phyloP scores from a whole-genome alignment of 2,797 vertebrate genomes.

The Centroberyx gerrardi region DNA sequence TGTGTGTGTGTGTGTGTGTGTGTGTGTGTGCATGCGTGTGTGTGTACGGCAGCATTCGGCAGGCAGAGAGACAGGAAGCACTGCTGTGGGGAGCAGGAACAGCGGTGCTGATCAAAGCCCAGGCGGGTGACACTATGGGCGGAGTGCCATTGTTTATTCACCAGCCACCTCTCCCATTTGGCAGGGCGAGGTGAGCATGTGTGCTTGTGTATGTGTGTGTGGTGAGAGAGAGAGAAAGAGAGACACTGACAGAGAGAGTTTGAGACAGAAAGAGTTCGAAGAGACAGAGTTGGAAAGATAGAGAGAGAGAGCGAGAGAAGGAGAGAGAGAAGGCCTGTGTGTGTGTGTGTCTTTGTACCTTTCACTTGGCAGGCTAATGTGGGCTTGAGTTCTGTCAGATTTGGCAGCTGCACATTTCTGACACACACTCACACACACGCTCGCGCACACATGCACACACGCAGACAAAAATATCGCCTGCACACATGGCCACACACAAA shows the following conservation, averaged over 20 bases:
- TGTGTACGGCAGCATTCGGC: constrained; percentile 53
- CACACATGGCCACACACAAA: constrained; percentile 45
- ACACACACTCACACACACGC: constrained; percentile 34
- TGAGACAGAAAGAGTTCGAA: constrained; percentile 69
- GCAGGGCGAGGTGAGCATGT: constrained; percentile 80
- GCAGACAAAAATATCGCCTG: constrained; percentile 22
- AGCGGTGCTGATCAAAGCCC: constrained; percentile 83
- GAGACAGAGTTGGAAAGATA: constrained; percentile 70
- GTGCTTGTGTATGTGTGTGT: constrained; percentile 54
- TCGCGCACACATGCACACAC: constrained; percentile 27
- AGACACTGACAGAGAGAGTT: constrained; percentile 43
- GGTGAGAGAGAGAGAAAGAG: constrained; percentile 52
- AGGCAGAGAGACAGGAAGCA: constrained; percentile 80
- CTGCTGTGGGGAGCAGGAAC: constrained; percentile 80
- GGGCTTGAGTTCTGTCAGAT: constrained; percentile 79
- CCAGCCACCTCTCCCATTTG: constrained; percentile 84
- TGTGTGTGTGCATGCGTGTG: constrained; percentile 13
- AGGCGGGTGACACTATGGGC: constrained; percentile 84
- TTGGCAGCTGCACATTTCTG: constrained; percentile 79
- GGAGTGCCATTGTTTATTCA: constrained; percentile 86
- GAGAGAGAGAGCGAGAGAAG: constrained; percentile 28
- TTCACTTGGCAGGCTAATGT: constrained; percentile 81
- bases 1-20: background rate
- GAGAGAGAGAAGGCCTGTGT: constrained; percentile 5
- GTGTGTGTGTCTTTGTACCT: constrained; percentile 68